Percentiles rank a stretch among this genome's conserved stretches.
phyloP scores from a whole-genome alignment of 2,113 vertebrate genomes.

The Carlito syrichta region DNA sequence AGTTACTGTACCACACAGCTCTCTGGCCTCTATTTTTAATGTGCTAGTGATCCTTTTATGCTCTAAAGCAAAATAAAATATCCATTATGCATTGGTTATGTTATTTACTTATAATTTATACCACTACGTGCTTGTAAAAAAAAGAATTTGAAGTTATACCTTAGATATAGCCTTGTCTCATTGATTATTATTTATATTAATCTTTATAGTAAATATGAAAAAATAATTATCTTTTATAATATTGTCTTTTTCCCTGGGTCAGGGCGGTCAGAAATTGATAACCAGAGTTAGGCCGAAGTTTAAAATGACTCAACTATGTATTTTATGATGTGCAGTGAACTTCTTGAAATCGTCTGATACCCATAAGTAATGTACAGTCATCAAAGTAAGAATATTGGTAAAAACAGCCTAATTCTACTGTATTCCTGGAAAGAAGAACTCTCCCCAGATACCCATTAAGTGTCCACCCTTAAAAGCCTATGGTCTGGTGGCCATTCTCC shows the following conservation, averaged over 20 bases:
- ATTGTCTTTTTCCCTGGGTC: not conserved
- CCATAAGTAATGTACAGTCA: fast-evolving
- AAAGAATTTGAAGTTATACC: not conserved
- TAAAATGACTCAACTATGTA: not conserved
- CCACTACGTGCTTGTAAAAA: not conserved
- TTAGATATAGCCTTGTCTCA: not conserved
- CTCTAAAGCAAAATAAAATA: slow-evolving; percentile 14
- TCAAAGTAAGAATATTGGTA: not conserved
- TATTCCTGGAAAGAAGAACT: no score
- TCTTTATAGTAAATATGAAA: not conserved
- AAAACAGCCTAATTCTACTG: not conserved
- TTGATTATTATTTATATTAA: not conserved
- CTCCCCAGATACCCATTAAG: not conserved
- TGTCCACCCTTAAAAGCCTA: fast-evolving
- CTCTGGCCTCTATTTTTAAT: not conserved
- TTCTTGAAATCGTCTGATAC: not conserved
- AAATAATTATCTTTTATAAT: not conserved
- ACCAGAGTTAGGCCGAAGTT: not conserved
- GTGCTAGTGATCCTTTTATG: not conserved
- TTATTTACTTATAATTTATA: not conserved
- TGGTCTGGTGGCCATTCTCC: not conserved
- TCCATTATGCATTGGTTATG: not conserved
- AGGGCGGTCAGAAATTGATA: slow-evolving; percentile 21
- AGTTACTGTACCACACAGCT: not conserved
- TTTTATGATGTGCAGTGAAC: not conserved